These are phyloP conservation scores for Plotosus lineatus DNA, from an alignment of 2,113 vertebrate genomes.

Conservation along the genomic window DNA sequence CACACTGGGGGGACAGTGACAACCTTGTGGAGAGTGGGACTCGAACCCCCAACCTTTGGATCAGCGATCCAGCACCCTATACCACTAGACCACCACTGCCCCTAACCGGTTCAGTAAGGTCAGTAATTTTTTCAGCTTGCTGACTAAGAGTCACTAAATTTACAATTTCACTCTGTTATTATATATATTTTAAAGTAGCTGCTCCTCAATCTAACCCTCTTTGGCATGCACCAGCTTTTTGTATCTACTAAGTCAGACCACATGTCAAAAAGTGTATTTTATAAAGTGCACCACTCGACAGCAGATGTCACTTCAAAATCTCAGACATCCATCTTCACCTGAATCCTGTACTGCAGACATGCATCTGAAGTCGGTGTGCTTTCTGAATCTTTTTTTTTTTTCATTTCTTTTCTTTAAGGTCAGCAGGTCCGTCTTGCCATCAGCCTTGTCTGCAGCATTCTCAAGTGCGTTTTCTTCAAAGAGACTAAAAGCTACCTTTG, in stretches of 20 bases:
- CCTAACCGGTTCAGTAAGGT: no score
- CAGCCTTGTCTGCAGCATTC: background rate
- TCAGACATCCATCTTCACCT: background rate
- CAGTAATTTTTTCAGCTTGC: no score
- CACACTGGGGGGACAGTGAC: no score
- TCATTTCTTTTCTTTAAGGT: slow-evolving; percentile 20
- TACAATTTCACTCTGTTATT: no score
- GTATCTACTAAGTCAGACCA: background rate
- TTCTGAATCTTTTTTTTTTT: background rate
- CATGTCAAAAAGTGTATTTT: background rate
- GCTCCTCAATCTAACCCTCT: background rate
- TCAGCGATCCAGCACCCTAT: no score
- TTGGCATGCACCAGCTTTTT: background rate
- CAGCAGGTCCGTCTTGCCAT: slow-evolving; percentile 6
- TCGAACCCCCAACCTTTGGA: no score
- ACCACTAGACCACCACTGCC: no score
- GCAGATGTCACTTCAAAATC: background rate
- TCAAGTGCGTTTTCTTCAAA: slow-evolving; percentile 24
- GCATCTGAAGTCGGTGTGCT: slow-evolving; percentile 24
- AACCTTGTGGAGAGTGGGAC: no score
- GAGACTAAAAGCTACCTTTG: background rate
- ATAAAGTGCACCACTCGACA: background rate
- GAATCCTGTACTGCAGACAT: background rate
- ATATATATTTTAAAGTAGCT: background rate
- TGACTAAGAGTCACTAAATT: no score